A percentile compares a stretch with the other conserved stretches of the same genome.
Conservation (phyloP, 2,888 invertebrate genomes). For the Plemyria rubiginata region DNA sequence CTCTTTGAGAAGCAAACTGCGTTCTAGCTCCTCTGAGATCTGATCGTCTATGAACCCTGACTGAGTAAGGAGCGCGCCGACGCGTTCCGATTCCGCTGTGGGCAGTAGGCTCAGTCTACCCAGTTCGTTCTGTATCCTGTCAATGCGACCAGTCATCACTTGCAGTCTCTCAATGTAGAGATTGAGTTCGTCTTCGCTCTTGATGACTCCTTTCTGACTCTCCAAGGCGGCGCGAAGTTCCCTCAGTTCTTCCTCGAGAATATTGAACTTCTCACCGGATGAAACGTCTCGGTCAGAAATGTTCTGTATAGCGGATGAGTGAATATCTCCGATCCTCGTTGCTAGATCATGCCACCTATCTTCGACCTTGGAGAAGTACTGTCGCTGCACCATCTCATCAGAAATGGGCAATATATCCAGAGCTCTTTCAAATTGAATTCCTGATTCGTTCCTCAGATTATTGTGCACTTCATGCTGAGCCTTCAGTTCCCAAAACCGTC, state of each 20-base stretch:
- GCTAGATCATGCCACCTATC: slow-evolving; percentile 90
- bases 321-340: slow-evolving; percentile 87
- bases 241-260: slow-evolving; percentile 90
- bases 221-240: slow-evolving; percentile 89
- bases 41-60: slow-evolving; percentile 89
- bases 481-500: slow-evolving; percentile 95
- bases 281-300: slow-evolving; percentile 90
- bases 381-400: slow-evolving; percentile 92
- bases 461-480: slow-evolving; percentile 94
- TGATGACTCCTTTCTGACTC: slow-evolving; percentile 90
- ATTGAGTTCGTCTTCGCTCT: slow-evolving; percentile 92
- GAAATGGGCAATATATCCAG: slow-evolving; percentile 92
- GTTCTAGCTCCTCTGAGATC: slow-evolving; percentile 91
- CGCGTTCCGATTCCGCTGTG: slow-evolving; percentile 90
- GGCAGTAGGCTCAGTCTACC: slow-evolving; percentile 90
- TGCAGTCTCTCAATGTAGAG: slow-evolving; percentile 92
- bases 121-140: slow-evolving; percentile 91
- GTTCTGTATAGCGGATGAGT: slow-evolving; percentile 87
- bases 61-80: slow-evolving; percentile 88
- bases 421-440: slow-evolving; percentile 90
- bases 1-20: slow-evolving; percentile 89
- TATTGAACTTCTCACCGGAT: slow-evolving; percentile 89
- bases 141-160: slow-evolving; percentile 90
- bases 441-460: slow-evolving; percentile 89
- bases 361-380: slow-evolving; percentile 91